Evolutionary conservation across 2,888 invertebrate species (phyloP).

Genomic region (Cheilosia vulpina): DNA sequence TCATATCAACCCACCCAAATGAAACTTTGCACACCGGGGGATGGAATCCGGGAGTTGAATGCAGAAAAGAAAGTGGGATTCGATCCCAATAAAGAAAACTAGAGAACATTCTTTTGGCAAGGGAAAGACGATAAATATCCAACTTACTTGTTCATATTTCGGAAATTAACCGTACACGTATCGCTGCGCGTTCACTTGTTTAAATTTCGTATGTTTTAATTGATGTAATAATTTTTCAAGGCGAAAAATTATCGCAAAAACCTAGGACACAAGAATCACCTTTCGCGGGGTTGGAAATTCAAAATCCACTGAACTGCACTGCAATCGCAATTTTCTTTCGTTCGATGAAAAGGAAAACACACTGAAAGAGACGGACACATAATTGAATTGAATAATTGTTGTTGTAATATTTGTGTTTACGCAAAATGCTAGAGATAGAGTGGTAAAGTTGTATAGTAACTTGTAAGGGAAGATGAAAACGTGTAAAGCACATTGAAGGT

Average conservation of each 20-base stretch:
- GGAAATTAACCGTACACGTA: conserved; percentile 9
- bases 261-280: conserved; percentile 39
- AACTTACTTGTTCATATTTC: conserved; percentile 56
- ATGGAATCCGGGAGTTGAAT: not conserved
- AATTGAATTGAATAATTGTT: conserved; percentile 10
- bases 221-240: conserved; percentile 32
- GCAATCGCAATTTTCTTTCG: conserved; percentile 47
- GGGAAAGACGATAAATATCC: not conserved
- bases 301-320: conserved; percentile 67
- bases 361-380: conserved; percentile 35
- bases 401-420: conserved; percentile 32
- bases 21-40: conserved; percentile 20
- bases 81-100: conserved; percentile 29
- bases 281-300: conserved; percentile 58
- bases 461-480: not conserved
- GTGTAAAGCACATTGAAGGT: conserved; percentile 22
- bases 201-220: conserved; percentile 4
- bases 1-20: not conserved
- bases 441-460: not conserved
- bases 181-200: conserved; percentile 45
- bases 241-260: conserved; percentile 59
- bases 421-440: not conserved
- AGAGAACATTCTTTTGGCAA: conserved; percentile 4
- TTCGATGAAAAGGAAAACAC: not conserved
- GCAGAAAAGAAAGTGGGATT: conserved; percentile 61